Evolutionary conservation across 2,113 vertebrate genomes (phyloP), one percentile per base, ranked within the genome.

Genomic region (Gnathonemus longibarbis): DNA sequence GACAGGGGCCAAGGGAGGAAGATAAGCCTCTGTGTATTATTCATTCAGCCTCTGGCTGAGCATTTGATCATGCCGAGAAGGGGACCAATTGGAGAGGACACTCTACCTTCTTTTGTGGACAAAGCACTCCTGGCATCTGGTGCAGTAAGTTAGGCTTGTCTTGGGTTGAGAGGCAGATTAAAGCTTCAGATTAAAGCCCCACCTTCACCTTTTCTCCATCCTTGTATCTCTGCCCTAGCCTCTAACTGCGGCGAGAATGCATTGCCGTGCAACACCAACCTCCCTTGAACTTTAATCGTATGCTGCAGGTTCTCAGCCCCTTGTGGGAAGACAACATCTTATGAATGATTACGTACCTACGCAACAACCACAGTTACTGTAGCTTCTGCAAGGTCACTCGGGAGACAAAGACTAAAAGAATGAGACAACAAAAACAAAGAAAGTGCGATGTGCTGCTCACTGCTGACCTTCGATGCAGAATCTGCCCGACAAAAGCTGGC

Each of bases 201-300:
- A 49, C 84, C 70, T 11, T 77, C 27, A 5, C 74, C 35, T 80
- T 17, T 46, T 46, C 83, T 39, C 85, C n/a, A 42, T 2, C 39
- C 58, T 17, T 24, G 24, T n/a, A 10, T 21, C n/a, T 50, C 27
- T 17, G 50, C 31, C 88, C 21, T 21, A 5, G 19, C 17, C 48
- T 52, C 35, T 66, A 90, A 35, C 31, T 45, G 7, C 3, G 9
- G 45, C 5, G 4, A 7, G 45, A 42, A 70, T n/a, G 10, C 58
- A 48, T 48, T 88, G 66, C 24, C 46, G 48, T 58, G 70, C 49
- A 46, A 8, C 9, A 39, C 70, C 80, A 7, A 80, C 31, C 86
- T 56, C 74, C 86, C 52, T 88, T 80, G 62, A 90, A 88, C 70
- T 83, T 88, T 88, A 74, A 90, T 53, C 42, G 11, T n/a, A 88